Conservation (phyloP, 1,140 invertebrate species). For the Cydia pomonella region DNA sequence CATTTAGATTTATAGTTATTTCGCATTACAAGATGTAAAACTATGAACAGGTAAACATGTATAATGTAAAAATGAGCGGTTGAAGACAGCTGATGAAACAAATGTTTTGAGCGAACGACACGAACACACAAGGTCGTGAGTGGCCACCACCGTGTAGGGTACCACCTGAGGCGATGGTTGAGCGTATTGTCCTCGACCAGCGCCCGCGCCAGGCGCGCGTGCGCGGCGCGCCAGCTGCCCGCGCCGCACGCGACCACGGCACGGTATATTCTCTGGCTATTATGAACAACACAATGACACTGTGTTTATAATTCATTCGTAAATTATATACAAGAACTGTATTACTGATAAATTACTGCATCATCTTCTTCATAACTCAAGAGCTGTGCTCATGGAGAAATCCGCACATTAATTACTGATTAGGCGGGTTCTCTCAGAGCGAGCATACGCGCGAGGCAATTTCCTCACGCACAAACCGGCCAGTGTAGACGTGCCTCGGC, state of each 20-base stretch:
- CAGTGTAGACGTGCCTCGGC: too few species aligned
- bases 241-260: conserved; percentile 60
- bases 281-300: conserved; percentile 45
- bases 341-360: too few species aligned
- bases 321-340: too few species aligned
- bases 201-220: conserved; percentile 59
- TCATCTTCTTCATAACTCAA: too few species aligned
- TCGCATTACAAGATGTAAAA: not conserved
- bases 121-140: not conserved
- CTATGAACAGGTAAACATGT: conserved; percentile 5
- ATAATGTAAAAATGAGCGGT: not conserved
- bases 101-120: not conserved
- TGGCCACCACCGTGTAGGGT: not conserved
- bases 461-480: too few species aligned
- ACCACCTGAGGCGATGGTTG: conserved; percentile 66
- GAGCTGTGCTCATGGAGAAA: too few species aligned
- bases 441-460: too few species aligned
- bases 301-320: conserved; percentile 10
- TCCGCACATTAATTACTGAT: too few species aligned
- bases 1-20: not conserved
- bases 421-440: too few species aligned
- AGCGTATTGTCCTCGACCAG: conserved; percentile 69
- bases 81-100: not conserved
- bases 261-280: conserved; percentile 63
- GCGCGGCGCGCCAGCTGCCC: conserved; percentile 60